Evolutionary conservation across 35 echinoderm and acorn worm species (phyloP), one percentile per base, ranked within the genome.

Genomic region (Strongylocentrotus purpuratus): DNA sequence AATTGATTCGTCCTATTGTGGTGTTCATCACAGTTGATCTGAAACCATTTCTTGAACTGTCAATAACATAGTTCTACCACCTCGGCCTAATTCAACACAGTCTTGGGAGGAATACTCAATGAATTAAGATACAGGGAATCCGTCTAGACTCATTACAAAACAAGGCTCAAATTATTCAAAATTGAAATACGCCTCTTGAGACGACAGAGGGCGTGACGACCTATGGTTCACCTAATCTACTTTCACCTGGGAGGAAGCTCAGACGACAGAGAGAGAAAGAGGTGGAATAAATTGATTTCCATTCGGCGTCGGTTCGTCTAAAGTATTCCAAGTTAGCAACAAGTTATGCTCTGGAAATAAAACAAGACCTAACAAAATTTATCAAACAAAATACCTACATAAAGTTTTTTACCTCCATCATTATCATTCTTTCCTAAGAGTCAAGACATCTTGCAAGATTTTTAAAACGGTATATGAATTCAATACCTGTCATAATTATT

Each of bases 91-190:
- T 78, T 78, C 7, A 78, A 78, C 50, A 28, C 18, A 70, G 28
- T 78, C 65, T 2, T 78, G 20, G 65, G 65, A 78, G 20, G 1
- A 78, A 78, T 28, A 78, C 11, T 7, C 65, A 25, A 28, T 78
- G 20, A 78, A 28, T 78, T 78, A 78, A n/a, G 1, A 11, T n/a
- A 78, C 65, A 78, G 20, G 65, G 65, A 78, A 28, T 78, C 65
- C 6, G 65, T 78, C 65, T 78, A 78, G 65, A 78, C 65, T n/a
- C 65, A 78, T 78, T 78, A 78, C 65, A 78, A 78, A 78, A 78
- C 65, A 78, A 28, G 4, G 20, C 7, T 78, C 65, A 78, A 78
- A 78, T 28, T n/a, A 78, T 78, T 15, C 65, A 0, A 7, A 28
- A 28, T 78, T 22, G 28, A 78, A 22, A 78, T 7, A 78, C 18